Base-by-base conservation (phyloP, 64 coral and sea anemone genomes). In the Exaiptasia diaphana region DNA sequence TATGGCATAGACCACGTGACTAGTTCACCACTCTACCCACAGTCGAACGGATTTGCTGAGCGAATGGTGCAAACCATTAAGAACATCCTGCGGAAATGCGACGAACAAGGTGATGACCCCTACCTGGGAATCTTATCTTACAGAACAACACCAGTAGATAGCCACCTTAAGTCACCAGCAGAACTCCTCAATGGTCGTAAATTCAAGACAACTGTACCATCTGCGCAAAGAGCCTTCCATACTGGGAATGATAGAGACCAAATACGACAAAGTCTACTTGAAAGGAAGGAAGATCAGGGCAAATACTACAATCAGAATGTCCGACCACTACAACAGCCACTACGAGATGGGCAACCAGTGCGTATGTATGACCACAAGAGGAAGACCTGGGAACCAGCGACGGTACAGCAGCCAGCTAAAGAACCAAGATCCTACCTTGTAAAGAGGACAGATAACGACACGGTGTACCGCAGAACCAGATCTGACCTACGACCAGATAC, bases 21-120 rank as follows among this genome's bases (percentile, higher is more conserved):
- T 42, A 89, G 86, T 50, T 82, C 63, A 24, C 86, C 77, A 1
- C 18, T 57, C 27, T 89, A 82, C 17, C 14, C 68, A 39, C 87
- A 90, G 35, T 72, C 78, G 32, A 82, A 87, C 38, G 57, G n/a
- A n/a, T n/a, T n/a, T n/a, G 55, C 72, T 14, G 73, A 87, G 50
- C 55, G 43, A 8, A 78, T 90, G 70, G 43, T 50, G 15, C 53
- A 79, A 30, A 61, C 76, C 7, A 18, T 38, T 36, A 79, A 61
- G 38, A 58, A 79, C 17, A 61, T 60, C 30, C 76, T 79, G 15
- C 33, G 0, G 3, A 79, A 79, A 24, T 81, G 77, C 41, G 77
- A 81, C 13, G 57, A 64, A n/a, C 38, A 43, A 81, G 43, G 43
- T 12, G 77, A 23, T 15, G 59, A 81, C 59, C 77, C 59, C 4